Evolutionary conservation across 1,140 invertebrate genomes (phyloP).

Genomic region (Trachymyrmex septentrionalis): DNA sequence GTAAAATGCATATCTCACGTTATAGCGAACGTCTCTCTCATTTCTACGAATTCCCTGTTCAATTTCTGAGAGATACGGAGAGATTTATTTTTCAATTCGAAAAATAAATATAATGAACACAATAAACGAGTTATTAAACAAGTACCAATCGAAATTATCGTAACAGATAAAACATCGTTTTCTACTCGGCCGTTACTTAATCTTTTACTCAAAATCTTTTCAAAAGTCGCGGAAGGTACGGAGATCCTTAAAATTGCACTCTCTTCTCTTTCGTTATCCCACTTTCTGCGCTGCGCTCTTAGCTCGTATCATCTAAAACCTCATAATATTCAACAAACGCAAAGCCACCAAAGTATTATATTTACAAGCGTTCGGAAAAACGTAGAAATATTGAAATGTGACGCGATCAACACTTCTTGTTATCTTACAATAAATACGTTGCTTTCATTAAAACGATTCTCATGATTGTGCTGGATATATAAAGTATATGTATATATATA

Average conservation of each 20-base stretch:
- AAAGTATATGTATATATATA: constrained; percentile 62
- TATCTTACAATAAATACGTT: constrained; percentile 74
- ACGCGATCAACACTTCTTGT: constrained; percentile 61
- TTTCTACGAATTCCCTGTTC: neutral
- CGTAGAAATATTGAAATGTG: constrained; percentile 70
- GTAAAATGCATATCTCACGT: neutral
- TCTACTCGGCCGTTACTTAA: constrained; percentile 7
- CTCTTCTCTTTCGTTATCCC: constrained; percentile 52
- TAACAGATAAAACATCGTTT: neutral
- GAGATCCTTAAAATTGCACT: constrained; percentile 46
- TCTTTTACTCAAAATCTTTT: constrained; percentile 11
- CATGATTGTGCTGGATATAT: constrained; percentile 75
- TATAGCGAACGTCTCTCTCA: constrained; percentile 12
- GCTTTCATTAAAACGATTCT: constrained; percentile 69
- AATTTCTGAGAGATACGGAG: neutral
- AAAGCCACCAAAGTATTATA: constrained; percentile 70
- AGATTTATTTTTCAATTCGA: constrained; percentile 24
- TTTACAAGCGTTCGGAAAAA: constrained; percentile 68
- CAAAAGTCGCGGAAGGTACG: constrained; percentile 35
- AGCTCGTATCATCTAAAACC: constrained; percentile 65
- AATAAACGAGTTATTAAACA: constrained; percentile 1
- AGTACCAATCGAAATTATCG: constrained; percentile 18
- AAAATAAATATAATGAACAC: constrained; percentile 21
- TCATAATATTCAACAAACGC: constrained; percentile 67
- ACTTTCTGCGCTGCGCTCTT: constrained; percentile 71